A percentile compares a stretch with the other conserved stretches of the same genome.
phyloP scores from a whole-genome alignment of 2,888 invertebrate species.

The Aporophyla lueneburgensis region DNA sequence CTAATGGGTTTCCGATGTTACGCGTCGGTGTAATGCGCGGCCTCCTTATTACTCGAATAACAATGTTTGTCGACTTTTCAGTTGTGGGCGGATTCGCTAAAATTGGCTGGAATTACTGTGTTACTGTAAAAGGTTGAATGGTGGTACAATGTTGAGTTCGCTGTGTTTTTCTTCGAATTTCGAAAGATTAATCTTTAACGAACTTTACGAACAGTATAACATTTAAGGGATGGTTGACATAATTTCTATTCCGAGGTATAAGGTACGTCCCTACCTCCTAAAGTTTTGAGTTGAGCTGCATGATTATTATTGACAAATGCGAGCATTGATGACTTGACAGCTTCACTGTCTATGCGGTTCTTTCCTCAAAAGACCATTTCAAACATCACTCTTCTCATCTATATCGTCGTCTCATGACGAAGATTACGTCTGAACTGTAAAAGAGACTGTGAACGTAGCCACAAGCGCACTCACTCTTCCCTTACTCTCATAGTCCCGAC shows the following conservation, averaged over 20 bases:
- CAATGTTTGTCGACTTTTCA: conserved; percentile 66
- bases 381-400: no score
- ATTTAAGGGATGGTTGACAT: not conserved
- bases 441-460: no score
- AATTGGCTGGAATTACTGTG: conserved; percentile 55
- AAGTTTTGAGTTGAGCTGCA: no score
- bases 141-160: not conserved
- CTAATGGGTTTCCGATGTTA: conserved; percentile 74
- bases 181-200: not conserved
- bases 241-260: not conserved
- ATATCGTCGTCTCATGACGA: no score
- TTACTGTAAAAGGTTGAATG: conserved; percentile 45
- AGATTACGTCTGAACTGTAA: no score
- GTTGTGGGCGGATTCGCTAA: conserved; percentile 65
- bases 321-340: no score
- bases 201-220: not conserved
- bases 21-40: conserved; percentile 70
- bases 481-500: no score
- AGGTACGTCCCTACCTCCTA: no score
- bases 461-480: no score
- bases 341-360: no score
- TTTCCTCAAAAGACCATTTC: no score
- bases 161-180: not conserved
- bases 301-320: no score
- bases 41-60: conserved; percentile 67